Percentiles rank a stretch among this genome's conserved stretches.
phyloP scores from a whole-genome alignment of 2,113 vertebrate species.

The Osmerus eperlanus region DNA sequence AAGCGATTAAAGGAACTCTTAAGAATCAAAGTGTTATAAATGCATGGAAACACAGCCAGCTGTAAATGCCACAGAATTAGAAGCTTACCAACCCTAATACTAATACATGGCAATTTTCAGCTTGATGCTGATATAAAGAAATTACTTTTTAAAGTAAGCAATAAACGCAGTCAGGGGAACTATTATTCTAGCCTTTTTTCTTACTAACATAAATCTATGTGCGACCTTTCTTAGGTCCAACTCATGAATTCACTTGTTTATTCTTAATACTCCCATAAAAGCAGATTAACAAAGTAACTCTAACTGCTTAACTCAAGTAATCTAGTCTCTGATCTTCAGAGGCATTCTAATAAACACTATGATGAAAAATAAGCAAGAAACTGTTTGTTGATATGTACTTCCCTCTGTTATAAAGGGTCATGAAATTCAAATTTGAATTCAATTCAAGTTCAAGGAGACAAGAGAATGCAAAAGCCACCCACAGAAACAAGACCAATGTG shows the following conservation, averaged over 20 bases:
- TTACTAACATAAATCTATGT: conserved; percentile 61
- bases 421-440: conserved; percentile 46
- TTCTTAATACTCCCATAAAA: conserved; percentile 59
- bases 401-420: conserved; percentile 37
- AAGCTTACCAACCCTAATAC: conserved; percentile 97
- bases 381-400: conserved; percentile 34
- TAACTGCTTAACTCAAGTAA: conserved; percentile 43
- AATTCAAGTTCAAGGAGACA: conserved; percentile 38
- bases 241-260: conserved; percentile 70
- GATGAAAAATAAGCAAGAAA: conserved; percentile 22
- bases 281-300: conserved; percentile 59
- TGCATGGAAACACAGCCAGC: conserved; percentile 99
- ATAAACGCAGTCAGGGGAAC: conserved; percentile 71
- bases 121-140: conserved; percentile 94
- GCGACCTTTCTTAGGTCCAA: conserved; percentile 56
- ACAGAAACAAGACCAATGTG: conserved; percentile 19
- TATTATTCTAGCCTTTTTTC: conserved; percentile 65
- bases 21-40: conserved; percentile 99
- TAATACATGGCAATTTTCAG: conserved; percentile 96
- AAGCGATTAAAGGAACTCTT: conserved; percentile 98
- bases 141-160: conserved; percentile 84
- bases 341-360: conserved; percentile 41
- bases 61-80: conserved; percentile 99
- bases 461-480: conserved; percentile 29
- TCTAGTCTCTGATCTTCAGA: conserved; percentile 35